These are phyloP conservation scores for Micrastur ruficollis DNA, from an alignment of 2,797 vertebrate species.

Conservation along the genomic window DNA sequence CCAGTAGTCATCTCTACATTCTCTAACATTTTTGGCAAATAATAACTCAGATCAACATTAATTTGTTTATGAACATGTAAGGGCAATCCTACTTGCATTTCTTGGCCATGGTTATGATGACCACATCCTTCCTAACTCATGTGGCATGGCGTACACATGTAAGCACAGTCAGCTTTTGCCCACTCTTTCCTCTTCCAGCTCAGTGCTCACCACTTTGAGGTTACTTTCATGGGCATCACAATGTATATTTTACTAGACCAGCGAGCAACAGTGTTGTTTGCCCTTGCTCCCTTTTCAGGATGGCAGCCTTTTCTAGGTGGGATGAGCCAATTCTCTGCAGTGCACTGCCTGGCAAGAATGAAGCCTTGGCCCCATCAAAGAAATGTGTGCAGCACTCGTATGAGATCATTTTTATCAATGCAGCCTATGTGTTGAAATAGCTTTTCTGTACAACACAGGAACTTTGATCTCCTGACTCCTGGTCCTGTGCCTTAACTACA, in stretches of 20 bases:
- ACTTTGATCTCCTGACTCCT: slow-evolving; percentile 6
- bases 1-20: neutral
- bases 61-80: neutral
- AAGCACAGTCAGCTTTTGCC: neutral
- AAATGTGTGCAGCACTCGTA: neutral
- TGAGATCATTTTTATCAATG: neutral
- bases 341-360: neutral
- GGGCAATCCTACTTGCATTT: neutral
- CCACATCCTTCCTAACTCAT: neutral
- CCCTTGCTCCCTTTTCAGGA: neutral
- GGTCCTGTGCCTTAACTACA: slow-evolving; percentile 37
- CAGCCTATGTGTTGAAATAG: neutral
- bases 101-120: neutral
- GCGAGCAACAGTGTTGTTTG: neutral
- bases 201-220: neutral
- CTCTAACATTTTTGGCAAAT: neutral
- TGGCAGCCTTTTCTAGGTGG: neutral
- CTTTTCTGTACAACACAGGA: neutral
- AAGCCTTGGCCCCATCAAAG: neutral
- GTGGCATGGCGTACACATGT: neutral
- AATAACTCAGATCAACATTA: neutral
- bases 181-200: neutral
- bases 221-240: neutral
- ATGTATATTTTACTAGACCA: neutral
- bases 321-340: neutral